Conservation (phyloP, 2,888 invertebrate species). For the Siphlonurus alternatus region DNA sequence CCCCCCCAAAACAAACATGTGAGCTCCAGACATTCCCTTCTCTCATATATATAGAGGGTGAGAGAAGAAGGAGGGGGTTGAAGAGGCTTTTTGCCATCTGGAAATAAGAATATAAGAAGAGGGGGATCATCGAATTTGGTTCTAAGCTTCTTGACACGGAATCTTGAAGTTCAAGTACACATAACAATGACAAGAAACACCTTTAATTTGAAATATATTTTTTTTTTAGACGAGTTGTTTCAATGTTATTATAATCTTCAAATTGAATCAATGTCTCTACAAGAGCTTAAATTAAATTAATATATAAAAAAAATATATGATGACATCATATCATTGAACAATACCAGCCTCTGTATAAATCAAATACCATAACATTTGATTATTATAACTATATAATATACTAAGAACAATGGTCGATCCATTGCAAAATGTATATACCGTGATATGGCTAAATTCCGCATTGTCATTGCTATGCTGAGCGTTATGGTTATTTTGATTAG, state of each 20-base stretch:
- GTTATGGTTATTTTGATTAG: not conserved
- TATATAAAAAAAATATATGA: not conserved
- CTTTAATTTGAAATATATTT: too few species aligned
- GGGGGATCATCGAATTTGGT: not conserved
- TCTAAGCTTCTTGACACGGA: not conserved
- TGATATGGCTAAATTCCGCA: not conserved
- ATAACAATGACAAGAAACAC: too few species aligned
- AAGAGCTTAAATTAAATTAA: not conserved
- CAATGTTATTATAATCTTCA: not conserved
- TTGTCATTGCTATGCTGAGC: not conserved
- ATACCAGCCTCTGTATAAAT: too few species aligned
- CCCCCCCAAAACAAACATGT: conserved; percentile 6
- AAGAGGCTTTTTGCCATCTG: not conserved
- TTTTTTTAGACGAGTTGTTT: too few species aligned
- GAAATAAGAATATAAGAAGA: not conserved
- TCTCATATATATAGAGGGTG: not conserved
- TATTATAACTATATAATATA: not conserved
- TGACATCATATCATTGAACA: not conserved
- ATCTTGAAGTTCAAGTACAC: too few species aligned
- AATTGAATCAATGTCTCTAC: not conserved
- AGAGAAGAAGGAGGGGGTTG: not conserved
- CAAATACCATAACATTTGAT: not conserved
- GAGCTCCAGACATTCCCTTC: not conserved
- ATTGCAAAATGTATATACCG: not conserved
- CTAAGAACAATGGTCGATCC: not conserved